phyloP scores from a whole-genome alignment of 1,140 invertebrate genomes.

The Dendrolimus kikuchii region DNA sequence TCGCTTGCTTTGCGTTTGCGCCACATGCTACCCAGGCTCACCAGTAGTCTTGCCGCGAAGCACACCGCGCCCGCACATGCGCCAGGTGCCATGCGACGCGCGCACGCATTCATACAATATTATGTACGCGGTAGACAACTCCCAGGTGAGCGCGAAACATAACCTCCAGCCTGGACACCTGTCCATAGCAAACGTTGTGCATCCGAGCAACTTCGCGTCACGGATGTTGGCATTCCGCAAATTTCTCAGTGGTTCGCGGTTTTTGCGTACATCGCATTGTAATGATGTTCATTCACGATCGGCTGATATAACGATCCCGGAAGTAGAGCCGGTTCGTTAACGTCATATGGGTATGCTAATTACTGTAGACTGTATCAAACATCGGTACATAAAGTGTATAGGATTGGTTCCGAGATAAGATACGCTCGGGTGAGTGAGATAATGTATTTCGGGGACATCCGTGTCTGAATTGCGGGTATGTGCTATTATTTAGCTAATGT shows the following conservation, averaged over 20 bases:
- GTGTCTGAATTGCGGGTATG: background rate
- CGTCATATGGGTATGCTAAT: constrained; percentile 64
- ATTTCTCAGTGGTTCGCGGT: constrained; percentile 22
- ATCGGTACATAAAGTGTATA: constrained; percentile 12
- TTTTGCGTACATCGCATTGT: constrained; percentile 35
- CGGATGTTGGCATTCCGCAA: constrained; percentile 19
- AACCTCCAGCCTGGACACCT: constrained; percentile 17
- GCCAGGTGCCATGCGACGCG: constrained; percentile 44
- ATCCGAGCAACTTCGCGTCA: constrained; percentile 10
- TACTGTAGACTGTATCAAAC: constrained; percentile 46
- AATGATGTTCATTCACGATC: constrained; percentile 56
- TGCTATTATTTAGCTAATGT: no score
- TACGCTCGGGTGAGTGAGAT: constrained; percentile 11
- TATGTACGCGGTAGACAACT: constrained; percentile 66
- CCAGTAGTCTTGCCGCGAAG: constrained; percentile 29
- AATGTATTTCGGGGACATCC: constrained; percentile 1
- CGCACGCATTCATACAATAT: constrained; percentile 40
- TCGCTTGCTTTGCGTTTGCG: constrained; percentile 6
- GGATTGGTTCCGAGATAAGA: constrained; percentile 10
- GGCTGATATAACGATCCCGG: constrained; percentile 57
- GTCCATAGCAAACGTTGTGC: constrained; percentile 7
- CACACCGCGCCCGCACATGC: constrained; percentile 32
- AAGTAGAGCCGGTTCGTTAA: constrained; percentile 63
- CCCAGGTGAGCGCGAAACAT: constrained; percentile 55
- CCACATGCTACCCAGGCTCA: constrained; percentile 18